Conservation (phyloP, 2,888 invertebrate genomes). For the Luperina testacea region DNA sequence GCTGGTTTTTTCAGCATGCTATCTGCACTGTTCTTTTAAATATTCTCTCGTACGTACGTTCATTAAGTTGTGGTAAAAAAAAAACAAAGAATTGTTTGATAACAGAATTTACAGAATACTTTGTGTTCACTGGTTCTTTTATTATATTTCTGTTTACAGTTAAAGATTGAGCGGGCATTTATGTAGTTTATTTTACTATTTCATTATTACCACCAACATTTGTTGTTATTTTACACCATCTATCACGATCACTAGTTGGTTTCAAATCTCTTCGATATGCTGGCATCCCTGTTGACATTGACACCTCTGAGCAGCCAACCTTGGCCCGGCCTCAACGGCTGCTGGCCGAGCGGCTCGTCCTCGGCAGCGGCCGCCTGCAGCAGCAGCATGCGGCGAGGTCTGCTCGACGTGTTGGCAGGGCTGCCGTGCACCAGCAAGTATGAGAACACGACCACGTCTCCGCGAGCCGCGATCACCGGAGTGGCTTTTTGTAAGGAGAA, state of each 20-base stretch:
- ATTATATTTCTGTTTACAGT: not conserved
- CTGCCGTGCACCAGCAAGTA: conserved; percentile 91
- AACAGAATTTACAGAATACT: conserved; percentile 6
- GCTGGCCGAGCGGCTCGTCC: conserved; percentile 85
- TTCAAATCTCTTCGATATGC: conserved; percentile 74
- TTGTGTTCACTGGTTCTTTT: not conserved
- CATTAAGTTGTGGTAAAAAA: conserved; percentile 12
- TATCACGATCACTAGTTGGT: not conserved
- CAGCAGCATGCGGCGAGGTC: conserved; percentile 89
- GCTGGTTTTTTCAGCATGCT: conserved; percentile 17
- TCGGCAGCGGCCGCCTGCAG: conserved; percentile 89
- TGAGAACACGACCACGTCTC: conserved; percentile 90
- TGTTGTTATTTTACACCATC: not conserved
- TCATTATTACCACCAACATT: not conserved
- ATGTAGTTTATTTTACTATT: not conserved
- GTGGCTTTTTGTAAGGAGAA: conserved; percentile 87
- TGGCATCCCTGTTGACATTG: conserved; percentile 80
- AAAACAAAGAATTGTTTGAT: conserved; percentile 13
- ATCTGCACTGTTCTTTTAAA: conserved; percentile 16
- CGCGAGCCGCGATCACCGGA: conserved; percentile 87
- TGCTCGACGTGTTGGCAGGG: conserved; percentile 85
- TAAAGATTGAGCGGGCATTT: not conserved
- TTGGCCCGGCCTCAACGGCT: conserved; percentile 86
- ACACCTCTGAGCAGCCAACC: conserved; percentile 89
- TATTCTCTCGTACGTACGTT: conserved; percentile 12